Base-by-base conservation (phyloP, 2,113 vertebrate species). In the Phyllopteryx taeniolatus region DNA sequence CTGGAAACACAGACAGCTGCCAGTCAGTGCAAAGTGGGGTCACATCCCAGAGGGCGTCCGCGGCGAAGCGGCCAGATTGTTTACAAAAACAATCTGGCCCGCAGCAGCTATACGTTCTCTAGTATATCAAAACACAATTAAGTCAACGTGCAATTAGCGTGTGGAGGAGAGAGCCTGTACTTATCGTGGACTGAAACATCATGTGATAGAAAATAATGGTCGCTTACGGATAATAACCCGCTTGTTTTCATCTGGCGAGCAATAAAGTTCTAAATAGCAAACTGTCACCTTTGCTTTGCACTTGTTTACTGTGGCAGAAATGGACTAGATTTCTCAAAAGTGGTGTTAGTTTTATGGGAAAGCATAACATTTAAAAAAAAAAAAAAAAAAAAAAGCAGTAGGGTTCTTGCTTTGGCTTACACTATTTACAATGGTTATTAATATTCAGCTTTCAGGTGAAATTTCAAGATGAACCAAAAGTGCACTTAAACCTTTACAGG, bases 81-180 rank as follows among this genome's bases (percentile, higher is more conserved):
- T n/a, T n/a, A n/a, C 2, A 75, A 81, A 75, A 81, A 81, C 74
- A 77, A 66, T 3, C 54, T 75, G 49, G n/a, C 63, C 43, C 62
- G 51, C 33, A 39, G 71, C 43, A 71, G 51, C 79, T 80, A 80
- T 85, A 85, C 75, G 73, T 84, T 73, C 76, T 73, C 43, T 54
- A 51, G 63, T 84, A 74, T 72, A 86, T 80, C 77, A 79, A 74
- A 85, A 91, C 80, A 85, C 80, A 86, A 80, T 86, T 74, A 82
- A 79, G 76, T 79, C 79, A 85, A 72, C 71, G 80, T 78, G 86
- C 83, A 85, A 86, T 91, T 89, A 88, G 33, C 73, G 57, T 6
- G 57, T 60, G 57, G 74, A 74, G 67, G 72, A 73, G 56, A 67
- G 44, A 90, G 78, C 77, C 72, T 73, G 70, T 72, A 87, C 88